Base-by-base conservation (phyloP, 2,797 vertebrate species). In the Myiotriccus ornatus region DNA sequence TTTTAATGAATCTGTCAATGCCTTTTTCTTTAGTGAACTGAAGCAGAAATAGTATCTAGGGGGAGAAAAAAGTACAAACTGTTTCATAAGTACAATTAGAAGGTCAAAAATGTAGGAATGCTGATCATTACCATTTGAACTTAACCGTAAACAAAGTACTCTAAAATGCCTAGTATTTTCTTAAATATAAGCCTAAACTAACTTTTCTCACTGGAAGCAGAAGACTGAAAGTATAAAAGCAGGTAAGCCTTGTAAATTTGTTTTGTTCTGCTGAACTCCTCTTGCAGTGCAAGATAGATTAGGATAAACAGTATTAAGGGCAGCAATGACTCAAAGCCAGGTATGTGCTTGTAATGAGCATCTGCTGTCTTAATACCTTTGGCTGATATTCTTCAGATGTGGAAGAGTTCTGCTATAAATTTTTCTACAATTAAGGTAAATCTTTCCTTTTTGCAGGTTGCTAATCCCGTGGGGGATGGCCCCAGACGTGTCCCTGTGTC, bases 401-500 rank as follows among this genome's bases (percentile, higher is more conserved):
- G 24, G 23, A 59, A 47, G 60, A 69, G 34, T 47, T 86, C n/a
- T 60, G 28, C 19, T 63, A 23, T 47, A 17, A 49, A 21, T 7
- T 47, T 4, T 21, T 62, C 13, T 53, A 21, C 37, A 35, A 28
- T 12, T 70, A 47, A 81, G 4, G 0, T 8, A 0, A 25, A 4
- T 82, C 3, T 11, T 68, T 63, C 84, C 55, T 75, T 69, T 79
- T 39, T 53, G 23, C 43, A 98, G 98, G 62, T 18, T 10, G 6
- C 78, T 3, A 47, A 73, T 60, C 32, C 95, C 43, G 82, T 84
- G 5, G 60, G 73, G 4, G 96, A 98, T 16, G 98, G 97, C 35
- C 98, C 99, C 0, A 98, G 98, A 79, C 98, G 99, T 19, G 97
- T 99, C 81, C 98, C 98, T 0, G 97, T 99, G 53, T 80, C 89